These are phyloP conservation scores for Gadopsis marmoratus DNA, from an alignment of 2,797 vertebrate genomes.

Conservation along the genomic window DNA sequence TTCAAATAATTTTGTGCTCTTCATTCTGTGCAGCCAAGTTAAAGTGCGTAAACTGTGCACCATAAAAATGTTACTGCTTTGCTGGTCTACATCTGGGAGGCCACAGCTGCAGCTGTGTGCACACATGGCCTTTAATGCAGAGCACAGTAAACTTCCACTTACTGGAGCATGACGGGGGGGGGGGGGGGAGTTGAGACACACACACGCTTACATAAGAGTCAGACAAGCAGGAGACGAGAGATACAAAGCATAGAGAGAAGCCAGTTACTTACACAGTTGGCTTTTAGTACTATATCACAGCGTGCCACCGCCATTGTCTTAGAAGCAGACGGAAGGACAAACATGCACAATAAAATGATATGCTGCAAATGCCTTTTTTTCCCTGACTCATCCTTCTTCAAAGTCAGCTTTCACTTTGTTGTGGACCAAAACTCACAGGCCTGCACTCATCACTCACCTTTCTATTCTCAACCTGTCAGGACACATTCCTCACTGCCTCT, in stretches of 20 bases:
- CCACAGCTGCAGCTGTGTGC: constrained; percentile 72
- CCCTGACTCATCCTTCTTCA: constrained; percentile 34
- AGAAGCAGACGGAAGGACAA: constrained; percentile 9
- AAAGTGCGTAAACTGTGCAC: constrained; percentile 50
- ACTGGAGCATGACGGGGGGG: constrained; percentile 72
- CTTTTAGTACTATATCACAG: neutral
- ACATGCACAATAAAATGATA: neutral
- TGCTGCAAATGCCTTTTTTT: neutral
- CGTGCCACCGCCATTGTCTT: neutral
- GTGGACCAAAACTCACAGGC: constrained; percentile 60
- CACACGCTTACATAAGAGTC: constrained; percentile 70
- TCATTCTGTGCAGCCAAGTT: constrained; percentile 45
- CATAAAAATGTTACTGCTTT: constrained; percentile 66
- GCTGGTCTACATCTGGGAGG: constrained; percentile 73
- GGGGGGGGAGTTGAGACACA: constrained; percentile 33
- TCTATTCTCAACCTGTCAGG: constrained; percentile 75
- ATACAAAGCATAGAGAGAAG: constrained; percentile 25
- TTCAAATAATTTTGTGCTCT: constrained; percentile 16
- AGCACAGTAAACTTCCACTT: constrained; percentile 77
- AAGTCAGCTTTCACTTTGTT: constrained; percentile 66
- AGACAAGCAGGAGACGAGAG: constrained; percentile 48
- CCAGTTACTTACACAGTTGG: constrained; percentile 27
- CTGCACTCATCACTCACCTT: constrained; percentile 67
- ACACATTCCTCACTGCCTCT: constrained; percentile 70
- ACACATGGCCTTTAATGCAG: constrained; percentile 74